phyloP scores from a whole-genome alignment of 2,888 invertebrate genomes.

The Phortica okadai region DNA sequence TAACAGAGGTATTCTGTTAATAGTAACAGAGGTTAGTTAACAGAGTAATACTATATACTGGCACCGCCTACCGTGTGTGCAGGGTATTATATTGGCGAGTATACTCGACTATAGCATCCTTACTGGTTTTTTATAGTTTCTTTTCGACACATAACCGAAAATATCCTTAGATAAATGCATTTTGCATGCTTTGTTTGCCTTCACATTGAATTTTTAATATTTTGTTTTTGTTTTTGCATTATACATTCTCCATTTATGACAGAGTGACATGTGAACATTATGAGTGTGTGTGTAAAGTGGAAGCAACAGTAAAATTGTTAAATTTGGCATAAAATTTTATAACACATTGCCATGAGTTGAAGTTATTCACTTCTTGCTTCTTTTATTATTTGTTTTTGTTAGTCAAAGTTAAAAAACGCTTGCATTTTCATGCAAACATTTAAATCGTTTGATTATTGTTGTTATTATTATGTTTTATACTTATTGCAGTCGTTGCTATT shows the following conservation, averaged over 20 bases:
- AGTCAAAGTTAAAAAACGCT: neutral
- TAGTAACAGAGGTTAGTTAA: too few species aligned
- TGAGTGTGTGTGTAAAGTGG: neutral
- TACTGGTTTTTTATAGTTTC: too few species aligned
- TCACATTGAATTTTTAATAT: neutral
- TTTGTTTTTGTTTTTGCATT: neutral
- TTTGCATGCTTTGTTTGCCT: neutral
- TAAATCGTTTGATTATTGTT: neutral
- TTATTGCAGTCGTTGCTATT: neutral
- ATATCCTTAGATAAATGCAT: too few species aligned
- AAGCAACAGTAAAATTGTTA: conserved; percentile 8
- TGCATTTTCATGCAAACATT: neutral
- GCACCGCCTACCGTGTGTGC: too few species aligned
- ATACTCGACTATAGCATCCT: too few species aligned
- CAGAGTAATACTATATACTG: too few species aligned
- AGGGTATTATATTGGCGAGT: too few species aligned
- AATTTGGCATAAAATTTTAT: conserved; percentile 27
- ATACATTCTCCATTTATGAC: neutral
- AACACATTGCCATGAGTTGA: neutral
- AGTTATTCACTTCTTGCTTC: neutral
- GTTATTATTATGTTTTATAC: neutral
- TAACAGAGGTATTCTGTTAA: too few species aligned
- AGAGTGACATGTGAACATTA: neutral
- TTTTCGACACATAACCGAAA: too few species aligned
- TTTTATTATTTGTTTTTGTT: neutral